A percentile compares a stretch with the other conserved stretches of the same genome.
These are phyloP conservation scores for Mustela lutreola DNA, from an alignment of 2,113 vertebrate genomes.

Conservation along the genomic window DNA sequence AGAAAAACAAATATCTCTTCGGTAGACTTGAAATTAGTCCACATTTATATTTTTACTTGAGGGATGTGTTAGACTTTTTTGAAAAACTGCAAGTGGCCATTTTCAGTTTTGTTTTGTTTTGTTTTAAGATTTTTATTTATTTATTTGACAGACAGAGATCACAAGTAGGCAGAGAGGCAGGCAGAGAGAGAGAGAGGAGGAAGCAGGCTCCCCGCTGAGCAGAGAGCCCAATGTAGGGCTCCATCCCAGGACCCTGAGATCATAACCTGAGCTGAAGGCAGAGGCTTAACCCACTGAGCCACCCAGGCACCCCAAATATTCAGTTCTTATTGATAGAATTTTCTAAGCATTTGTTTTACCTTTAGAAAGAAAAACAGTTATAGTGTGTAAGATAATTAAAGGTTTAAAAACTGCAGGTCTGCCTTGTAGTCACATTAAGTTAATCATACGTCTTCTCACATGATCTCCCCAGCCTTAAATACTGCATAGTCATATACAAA, in stretches of 20 bases:
- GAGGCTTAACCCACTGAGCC: no score
- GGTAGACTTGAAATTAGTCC: conserved; percentile 38
- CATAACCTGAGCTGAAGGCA: no score
- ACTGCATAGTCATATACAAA: background rate
- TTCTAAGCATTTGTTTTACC: conserved; percentile 1
- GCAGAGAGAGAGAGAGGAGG: no score
- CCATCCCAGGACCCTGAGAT: no score
- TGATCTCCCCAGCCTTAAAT: background rate
- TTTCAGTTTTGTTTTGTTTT: background rate
- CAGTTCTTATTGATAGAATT: background rate
- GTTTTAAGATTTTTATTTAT: no score
- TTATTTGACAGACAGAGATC: no score
- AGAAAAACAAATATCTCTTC: conserved; percentile 45
- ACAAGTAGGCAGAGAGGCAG: no score
- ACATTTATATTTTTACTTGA: conserved; percentile 30
- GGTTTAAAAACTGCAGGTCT: background rate
- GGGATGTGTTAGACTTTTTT: background rate
- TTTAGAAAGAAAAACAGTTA: conserved; percentile 4
- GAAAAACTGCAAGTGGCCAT: background rate
- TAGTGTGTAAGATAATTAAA: conserved; percentile 12
- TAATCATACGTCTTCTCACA: background rate
- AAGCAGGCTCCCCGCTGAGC: no score
- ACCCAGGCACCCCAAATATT: background rate
- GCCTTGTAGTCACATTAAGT: background rate
- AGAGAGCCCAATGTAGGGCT: no score